These are phyloP conservation scores for Zaprionus nigranus DNA, from an alignment of 1,140 invertebrate genomes.

Conservation along the genomic window DNA sequence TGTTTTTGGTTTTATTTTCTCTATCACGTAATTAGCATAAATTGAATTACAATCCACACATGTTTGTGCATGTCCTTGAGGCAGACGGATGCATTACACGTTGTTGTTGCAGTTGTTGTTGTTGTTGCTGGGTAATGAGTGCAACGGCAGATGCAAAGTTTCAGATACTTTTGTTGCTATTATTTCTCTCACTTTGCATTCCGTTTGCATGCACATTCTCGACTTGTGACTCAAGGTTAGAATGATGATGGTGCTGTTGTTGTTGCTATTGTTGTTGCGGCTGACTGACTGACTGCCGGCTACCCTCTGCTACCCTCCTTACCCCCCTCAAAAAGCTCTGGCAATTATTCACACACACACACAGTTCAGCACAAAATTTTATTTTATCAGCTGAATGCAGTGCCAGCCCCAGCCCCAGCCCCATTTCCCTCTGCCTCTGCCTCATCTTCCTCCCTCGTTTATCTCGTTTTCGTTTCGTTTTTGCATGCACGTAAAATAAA, in stretches of 20 bases:
- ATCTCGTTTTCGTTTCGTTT: conserved; percentile 70
- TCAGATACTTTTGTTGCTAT: conserved; percentile 14
- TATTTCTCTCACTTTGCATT: conserved; percentile 58
- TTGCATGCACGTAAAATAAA: conserved; percentile 80
- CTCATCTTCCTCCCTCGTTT: conserved; percentile 33
- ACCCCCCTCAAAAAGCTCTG: conserved; percentile 56
- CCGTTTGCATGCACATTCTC: conserved; percentile 79
- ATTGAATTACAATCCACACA: conserved; percentile 32
- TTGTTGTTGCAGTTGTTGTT: neutral
- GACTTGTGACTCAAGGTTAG: conserved; percentile 81
- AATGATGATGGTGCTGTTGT: conserved; percentile 54
- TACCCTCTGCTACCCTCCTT: neutral
- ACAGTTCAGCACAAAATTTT: conserved; percentile 57
- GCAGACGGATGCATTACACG: conserved; percentile 62
- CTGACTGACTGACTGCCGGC: conserved; percentile 31
- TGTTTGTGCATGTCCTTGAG: conserved; percentile 60
- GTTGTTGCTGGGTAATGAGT: conserved; percentile 11
- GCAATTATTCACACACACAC: conserved; percentile 65
- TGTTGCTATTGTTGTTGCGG: conserved; percentile 42
- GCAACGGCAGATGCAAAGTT: neutral
- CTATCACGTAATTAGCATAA: conserved; percentile 39
- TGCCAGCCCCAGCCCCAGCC: neutral
- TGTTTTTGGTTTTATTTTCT: neutral
- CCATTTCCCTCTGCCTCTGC: neutral
- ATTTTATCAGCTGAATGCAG: conserved; percentile 77